Conservation (phyloP, 2,888 invertebrate species). For the Penaeus monodon region DNA sequence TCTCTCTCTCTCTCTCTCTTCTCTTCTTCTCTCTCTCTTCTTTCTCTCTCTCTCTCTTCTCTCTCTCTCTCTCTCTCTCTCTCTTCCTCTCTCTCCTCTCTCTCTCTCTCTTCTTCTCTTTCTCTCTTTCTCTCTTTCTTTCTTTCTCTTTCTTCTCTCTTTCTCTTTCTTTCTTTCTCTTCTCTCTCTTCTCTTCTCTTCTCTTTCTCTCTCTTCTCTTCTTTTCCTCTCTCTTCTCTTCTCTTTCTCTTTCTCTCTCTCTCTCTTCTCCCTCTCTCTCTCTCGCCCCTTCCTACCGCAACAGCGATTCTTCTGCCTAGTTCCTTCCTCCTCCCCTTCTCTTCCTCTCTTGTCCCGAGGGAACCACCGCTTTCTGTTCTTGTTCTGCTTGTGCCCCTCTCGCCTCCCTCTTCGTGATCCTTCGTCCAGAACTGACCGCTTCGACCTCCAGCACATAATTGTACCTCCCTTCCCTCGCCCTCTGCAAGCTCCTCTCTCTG, state of each 20-base stretch:
- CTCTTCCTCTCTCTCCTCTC: too few relatives aligned
- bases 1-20: neutral
- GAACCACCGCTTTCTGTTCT: neutral
- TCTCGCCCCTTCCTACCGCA: neutral
- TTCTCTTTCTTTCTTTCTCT: neutral
- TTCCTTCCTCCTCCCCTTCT: neutral
- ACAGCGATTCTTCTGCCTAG: neutral
- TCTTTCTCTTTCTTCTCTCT: too few relatives aligned
- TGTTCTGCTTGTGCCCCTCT: too few relatives aligned
- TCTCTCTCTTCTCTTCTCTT: too few relatives aligned
- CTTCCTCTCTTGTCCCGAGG: neutral
- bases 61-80: conserved; percentile 5
- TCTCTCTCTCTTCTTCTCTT: too few relatives aligned
- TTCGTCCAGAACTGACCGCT: neutral
- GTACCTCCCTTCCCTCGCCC: conserved; percentile 6
- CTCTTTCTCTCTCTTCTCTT: too few relatives aligned
- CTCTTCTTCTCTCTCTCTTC: neutral
- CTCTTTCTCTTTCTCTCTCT: neutral
- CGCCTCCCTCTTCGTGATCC: neutral
- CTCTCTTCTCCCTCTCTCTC: neutral
- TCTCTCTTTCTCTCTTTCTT: conserved; percentile 2
- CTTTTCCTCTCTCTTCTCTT: neutral
- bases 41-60: neutral
- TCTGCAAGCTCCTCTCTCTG: conserved; percentile 2
- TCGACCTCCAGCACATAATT: neutral